These are phyloP conservation scores for Peromyscus leucopus DNA, from an alignment of 2,113 vertebrate species.

Conservation along the genomic window DNA sequence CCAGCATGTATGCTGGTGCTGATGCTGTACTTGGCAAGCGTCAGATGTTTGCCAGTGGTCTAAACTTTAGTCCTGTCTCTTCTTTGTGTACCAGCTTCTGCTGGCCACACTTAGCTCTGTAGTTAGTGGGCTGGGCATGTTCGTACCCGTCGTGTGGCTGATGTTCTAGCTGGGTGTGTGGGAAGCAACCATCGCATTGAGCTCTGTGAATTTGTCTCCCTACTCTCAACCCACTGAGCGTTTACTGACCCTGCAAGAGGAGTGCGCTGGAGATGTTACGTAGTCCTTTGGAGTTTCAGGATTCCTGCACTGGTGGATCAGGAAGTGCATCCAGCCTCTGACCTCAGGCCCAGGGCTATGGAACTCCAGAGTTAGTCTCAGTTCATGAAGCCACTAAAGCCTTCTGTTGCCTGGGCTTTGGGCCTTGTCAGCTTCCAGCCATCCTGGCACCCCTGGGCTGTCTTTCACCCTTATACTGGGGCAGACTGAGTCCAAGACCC, in stretches of 20 bases:
- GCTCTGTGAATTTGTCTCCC: neutral
- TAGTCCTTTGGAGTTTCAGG: neutral
- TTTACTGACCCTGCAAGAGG: neutral
- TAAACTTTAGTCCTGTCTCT: neutral
- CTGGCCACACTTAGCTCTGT: neutral
- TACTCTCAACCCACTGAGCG: neutral
- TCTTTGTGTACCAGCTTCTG: neutral
- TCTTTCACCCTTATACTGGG: neutral
- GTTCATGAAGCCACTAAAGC: neutral
- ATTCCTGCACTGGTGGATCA: neutral
- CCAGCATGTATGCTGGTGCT: neutral
- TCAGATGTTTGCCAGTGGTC: neutral
- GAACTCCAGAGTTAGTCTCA: neutral
- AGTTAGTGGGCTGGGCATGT: neutral
- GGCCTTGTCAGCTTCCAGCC: neutral
- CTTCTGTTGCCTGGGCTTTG: neutral
- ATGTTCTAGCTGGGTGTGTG: neutral
- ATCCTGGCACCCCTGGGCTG: neutral
- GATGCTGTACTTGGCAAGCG: neutral
- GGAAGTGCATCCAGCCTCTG: neutral
- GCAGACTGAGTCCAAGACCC: neutral
- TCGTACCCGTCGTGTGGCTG: neutral
- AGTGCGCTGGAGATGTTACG: neutral
- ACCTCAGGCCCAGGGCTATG: neutral
- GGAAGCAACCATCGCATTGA: neutral